phyloP scores from a whole-genome alignment of 2,113 vertebrate species.

The Xenopus borealis region DNA sequence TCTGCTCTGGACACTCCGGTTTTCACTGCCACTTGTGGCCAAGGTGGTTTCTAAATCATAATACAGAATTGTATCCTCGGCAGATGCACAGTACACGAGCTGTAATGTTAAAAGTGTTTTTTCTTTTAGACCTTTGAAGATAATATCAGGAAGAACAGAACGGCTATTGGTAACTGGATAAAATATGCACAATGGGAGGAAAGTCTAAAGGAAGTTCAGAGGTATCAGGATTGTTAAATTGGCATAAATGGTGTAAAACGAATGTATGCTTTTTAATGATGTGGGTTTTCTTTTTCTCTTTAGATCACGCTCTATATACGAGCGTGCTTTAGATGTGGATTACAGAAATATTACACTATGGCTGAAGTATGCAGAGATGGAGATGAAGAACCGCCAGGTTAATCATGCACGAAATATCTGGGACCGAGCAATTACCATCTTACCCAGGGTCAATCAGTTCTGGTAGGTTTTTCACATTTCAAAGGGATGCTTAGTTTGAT shows the following conservation, averaged over 20 bases:
- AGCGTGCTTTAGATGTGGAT: slow-evolving; percentile 94
- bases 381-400: slow-evolving; percentile 97
- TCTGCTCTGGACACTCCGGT: no score
- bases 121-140: slow-evolving; percentile 88
- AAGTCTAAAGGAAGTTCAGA: slow-evolving; percentile 90
- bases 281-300: not conserved
- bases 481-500: no score
- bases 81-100: no score
- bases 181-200: slow-evolving; percentile 99
- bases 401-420: slow-evolving; percentile 97
- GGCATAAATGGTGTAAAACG: no score
- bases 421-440: slow-evolving; percentile 92
- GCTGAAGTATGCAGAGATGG: slow-evolving; percentile 98
- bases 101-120: not conserved
- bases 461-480: slow-evolving; percentile 65
- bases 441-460: slow-evolving; percentile 95
- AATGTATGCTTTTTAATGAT: no score
- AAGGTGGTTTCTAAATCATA: no score
- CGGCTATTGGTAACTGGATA: slow-evolving; percentile 98
- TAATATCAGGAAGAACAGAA: slow-evolving; percentile 96
- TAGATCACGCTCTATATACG: slow-evolving; percentile 97
- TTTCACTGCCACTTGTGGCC: no score
- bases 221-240: slow-evolving; percentile 63
- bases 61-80: no score
- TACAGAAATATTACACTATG: slow-evolving; percentile 93